These are phyloP conservation scores for Spisula subtruncata DNA, from an alignment of 2,888 invertebrate genomes.

Conservation along the genomic window DNA sequence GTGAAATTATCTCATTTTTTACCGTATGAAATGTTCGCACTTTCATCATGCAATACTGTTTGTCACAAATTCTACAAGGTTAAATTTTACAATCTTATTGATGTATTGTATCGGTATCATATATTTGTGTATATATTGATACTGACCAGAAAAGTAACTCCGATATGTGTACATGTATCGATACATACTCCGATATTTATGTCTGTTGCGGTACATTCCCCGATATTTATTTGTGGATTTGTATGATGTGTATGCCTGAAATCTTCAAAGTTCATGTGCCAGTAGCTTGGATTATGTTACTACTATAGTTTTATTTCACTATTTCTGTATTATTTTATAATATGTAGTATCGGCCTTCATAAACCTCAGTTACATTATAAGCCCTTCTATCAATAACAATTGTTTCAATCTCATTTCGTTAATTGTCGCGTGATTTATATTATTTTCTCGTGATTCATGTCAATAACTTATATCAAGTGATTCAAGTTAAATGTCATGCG, in stretches of 20 bases:
- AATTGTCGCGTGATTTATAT: background rate
- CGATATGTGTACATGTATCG: too few species aligned
- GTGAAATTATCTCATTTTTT: too few species aligned
- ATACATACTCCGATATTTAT: background rate
- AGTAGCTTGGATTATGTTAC: slow-evolving; percentile 20
- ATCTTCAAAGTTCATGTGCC: slow-evolving; percentile 9
- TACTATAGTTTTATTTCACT: slow-evolving; percentile 7
- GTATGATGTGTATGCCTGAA: background rate
- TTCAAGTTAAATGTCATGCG: too few species aligned
- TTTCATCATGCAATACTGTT: too few species aligned
- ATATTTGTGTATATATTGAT: too few species aligned
- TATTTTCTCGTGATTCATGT: too few species aligned
- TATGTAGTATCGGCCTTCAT: slow-evolving; percentile 8
- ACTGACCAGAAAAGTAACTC: too few species aligned
- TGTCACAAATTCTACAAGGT: too few species aligned
- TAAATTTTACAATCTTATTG: too few species aligned
- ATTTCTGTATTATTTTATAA: slow-evolving; percentile 21
- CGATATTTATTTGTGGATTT: background rate
- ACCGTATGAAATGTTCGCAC: too few species aligned
- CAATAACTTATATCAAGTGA: too few species aligned
- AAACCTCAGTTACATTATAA: background rate
- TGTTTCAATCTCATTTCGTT: background rate
- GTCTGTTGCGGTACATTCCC: background rate
- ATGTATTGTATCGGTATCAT: too few species aligned
- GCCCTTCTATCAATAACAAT: background rate